phyloP scores from a whole-genome alignment of 2,113 vertebrate species.

The Scomber japonicus region DNA sequence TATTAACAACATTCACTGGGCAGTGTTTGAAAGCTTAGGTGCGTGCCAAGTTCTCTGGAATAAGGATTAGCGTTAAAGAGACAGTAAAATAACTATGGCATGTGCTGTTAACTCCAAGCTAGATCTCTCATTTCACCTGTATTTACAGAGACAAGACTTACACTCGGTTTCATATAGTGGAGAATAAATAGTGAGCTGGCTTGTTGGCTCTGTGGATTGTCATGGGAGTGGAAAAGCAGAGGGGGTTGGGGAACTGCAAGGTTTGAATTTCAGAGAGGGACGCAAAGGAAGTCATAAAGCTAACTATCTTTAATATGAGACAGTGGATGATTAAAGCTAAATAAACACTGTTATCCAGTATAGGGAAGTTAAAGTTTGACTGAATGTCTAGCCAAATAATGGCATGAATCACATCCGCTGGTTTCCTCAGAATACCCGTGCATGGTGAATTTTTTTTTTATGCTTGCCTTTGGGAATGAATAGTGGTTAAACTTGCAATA shows the following conservation, averaged over 20 bases:
- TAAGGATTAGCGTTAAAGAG: slow-evolving; percentile 53
- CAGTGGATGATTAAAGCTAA: slow-evolving; percentile 62
- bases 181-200: slow-evolving; percentile 43
- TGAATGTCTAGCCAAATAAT: slow-evolving; percentile 26
- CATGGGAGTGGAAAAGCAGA: slow-evolving; percentile 7
- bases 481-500: background rate
- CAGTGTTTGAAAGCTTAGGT: slow-evolving; percentile 44
- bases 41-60: slow-evolving; percentile 58
- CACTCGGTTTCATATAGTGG: slow-evolving; percentile 22
- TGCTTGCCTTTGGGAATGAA: background rate
- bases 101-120: slow-evolving; percentile 42
- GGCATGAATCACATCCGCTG: slow-evolving; percentile 23
- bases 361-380: slow-evolving; percentile 10
- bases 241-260: slow-evolving; percentile 2
- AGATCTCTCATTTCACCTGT: slow-evolving; percentile 60
- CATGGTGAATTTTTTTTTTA: slow-evolving; percentile 6
- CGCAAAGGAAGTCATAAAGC: slow-evolving; percentile 62
- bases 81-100: slow-evolving; percentile 52
- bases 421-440: background rate
- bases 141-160: slow-evolving; percentile 59
- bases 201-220: slow-evolving; percentile 32
- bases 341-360: slow-evolving; percentile 30
- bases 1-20: slow-evolving; percentile 43
- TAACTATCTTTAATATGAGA: slow-evolving; percentile 60
- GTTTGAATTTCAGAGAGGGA: slow-evolving; percentile 58